These are phyloP conservation scores for Tenualosa thibaudeaui DNA, from an alignment of 2,797 vertebrate species.

Conservation along the genomic window DNA sequence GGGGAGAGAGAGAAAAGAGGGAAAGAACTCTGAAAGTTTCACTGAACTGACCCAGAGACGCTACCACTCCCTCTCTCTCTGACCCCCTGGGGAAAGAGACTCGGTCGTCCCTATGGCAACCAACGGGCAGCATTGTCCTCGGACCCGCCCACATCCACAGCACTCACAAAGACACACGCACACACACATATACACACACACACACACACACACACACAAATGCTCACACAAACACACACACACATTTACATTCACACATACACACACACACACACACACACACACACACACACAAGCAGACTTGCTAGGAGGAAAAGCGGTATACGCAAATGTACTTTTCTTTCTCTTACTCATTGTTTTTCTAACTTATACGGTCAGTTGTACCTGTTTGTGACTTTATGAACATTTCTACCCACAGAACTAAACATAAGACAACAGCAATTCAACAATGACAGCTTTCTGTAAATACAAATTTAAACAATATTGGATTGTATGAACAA, in stretches of 20 bases:
- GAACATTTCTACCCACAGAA: not conserved
- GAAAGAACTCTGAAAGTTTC: constrained; percentile 54
- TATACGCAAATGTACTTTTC: constrained; percentile 45
- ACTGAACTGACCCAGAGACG: constrained; percentile 60
- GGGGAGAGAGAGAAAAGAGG: not conserved
- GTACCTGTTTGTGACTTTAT: not conserved
- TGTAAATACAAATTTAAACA: not conserved
- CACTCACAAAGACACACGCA: constrained; percentile 71
- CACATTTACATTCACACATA: constrained; percentile 39
- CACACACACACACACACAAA: constrained; percentile 53
- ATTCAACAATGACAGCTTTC: not conserved
- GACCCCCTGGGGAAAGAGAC: constrained; percentile 67
- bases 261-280: constrained; percentile 12
- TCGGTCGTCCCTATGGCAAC: constrained; percentile 77
- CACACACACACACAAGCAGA: constrained; percentile 53
- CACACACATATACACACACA: constrained; percentile 53
- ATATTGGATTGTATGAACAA: not conserved
- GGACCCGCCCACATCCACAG: constrained; percentile 75
- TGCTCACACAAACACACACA: constrained; percentile 53
- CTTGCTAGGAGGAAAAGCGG: not conserved
- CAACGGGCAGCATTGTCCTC: constrained; percentile 81
- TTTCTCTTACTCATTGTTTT: not conserved
- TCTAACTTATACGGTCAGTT: not conserved
- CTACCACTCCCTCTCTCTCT: constrained; percentile 65
- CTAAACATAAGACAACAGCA: not conserved